Percentiles rank a stretch among this genome's conserved stretches.
Evolutionary conservation across 2,888 invertebrate genomes (phyloP).

Genomic region (Melieria omissa): DNA sequence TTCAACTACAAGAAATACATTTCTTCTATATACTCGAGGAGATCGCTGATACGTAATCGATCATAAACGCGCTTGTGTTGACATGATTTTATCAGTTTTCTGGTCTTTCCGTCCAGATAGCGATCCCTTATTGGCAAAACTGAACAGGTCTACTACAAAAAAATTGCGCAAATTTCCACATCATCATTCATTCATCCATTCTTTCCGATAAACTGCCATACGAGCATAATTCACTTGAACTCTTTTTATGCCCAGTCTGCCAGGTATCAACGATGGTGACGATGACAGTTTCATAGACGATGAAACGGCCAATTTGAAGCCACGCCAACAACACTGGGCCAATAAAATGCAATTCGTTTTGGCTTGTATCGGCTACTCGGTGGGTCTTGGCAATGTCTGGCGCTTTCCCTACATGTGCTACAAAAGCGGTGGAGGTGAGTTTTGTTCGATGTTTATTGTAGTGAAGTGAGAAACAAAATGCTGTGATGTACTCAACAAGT

Average conservation of each 20-base stretch:
- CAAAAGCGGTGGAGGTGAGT: constrained; percentile 87
- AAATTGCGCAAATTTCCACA: too few relatives aligned
- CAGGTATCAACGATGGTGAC: constrained; percentile 80
- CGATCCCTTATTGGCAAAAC: too few relatives aligned
- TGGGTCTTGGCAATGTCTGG: constrained; percentile 91
- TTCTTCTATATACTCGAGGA: too few relatives aligned
- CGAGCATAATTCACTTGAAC: neutral
- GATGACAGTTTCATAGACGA: constrained; percentile 81
- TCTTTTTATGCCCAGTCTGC: constrained; percentile 70
- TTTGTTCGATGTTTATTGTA: neutral
- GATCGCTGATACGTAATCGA: too few relatives aligned
- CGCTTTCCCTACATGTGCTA: constrained; percentile 93
- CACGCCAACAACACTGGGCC: constrained; percentile 85
- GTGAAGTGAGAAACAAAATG: neutral
- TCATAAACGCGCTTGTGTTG: too few relatives aligned
- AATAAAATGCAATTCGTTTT: constrained; percentile 90
- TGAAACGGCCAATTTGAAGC: constrained; percentile 78
- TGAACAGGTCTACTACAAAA: too few relatives aligned
- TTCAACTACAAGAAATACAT: too few relatives aligned
- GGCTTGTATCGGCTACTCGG: constrained; percentile 89
- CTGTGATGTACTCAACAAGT: constrained; percentile 58
- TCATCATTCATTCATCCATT: neutral
- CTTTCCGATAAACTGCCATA: neutral
- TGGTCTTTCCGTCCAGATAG: too few relatives aligned
- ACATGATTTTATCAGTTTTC: too few relatives aligned